Conservation (phyloP, 2,113 vertebrate genomes). For the Circaetus gallicus region DNA sequence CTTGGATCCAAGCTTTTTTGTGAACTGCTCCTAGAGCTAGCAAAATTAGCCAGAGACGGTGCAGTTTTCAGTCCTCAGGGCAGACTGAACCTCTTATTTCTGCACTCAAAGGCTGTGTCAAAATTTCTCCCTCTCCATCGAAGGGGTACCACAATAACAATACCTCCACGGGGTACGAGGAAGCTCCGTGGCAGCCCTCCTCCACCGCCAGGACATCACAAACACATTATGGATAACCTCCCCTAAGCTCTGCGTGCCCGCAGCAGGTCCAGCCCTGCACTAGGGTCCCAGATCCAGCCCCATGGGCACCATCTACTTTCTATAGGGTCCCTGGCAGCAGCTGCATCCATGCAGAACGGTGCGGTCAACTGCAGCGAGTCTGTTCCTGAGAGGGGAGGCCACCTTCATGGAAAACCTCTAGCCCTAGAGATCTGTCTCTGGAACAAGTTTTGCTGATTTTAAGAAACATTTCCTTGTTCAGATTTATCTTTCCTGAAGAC, state of each 20-base stretch:
- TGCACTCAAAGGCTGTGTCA: not conserved
- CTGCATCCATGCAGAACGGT: not conserved
- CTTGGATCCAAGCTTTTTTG: not conserved
- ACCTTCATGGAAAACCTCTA: not conserved
- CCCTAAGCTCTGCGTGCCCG: not conserved
- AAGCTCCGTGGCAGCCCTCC: not conserved
- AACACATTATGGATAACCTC: rapidly evolving
- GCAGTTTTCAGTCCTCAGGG: not conserved
- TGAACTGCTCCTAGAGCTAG: not conserved
- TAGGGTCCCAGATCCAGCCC: not conserved
- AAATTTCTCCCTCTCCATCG: not conserved
- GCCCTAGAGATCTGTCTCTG: not conserved
- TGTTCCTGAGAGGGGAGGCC: not conserved
- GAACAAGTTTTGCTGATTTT: not conserved
- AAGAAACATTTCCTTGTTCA: not conserved
- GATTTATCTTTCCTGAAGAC: not conserved
- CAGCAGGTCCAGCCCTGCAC: not conserved
- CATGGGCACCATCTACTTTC: not conserved
- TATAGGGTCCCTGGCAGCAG: not conserved
- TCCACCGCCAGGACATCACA: not conserved
- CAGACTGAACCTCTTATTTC: not conserved
- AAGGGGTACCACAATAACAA: not conserved
- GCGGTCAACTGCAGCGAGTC: not conserved
- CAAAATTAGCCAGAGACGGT: not conserved
- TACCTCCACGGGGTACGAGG: not conserved